phyloP scores from a whole-genome alignment of 2,888 invertebrate genomes.

The Rhagium mordax region DNA sequence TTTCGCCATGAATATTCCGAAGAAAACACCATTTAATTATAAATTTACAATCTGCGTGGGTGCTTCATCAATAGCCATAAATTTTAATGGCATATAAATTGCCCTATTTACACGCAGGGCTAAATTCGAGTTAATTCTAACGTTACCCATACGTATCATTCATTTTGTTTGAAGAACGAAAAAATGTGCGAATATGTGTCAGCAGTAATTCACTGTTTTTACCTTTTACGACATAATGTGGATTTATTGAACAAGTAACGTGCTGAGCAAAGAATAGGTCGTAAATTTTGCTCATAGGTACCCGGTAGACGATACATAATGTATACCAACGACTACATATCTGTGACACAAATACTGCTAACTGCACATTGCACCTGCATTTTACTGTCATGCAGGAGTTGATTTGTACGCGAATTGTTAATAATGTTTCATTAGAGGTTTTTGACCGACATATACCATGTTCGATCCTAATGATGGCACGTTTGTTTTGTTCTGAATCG shows the following conservation, averaged over 20 bases:
- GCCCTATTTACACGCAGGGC: not conserved
- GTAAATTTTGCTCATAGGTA: slow-evolving; percentile 45
- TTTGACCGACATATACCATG: not conserved
- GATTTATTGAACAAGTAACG: slow-evolving; percentile 56
- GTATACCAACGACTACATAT: not conserved
- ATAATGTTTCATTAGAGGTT: not conserved
- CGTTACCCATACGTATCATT: not conserved
- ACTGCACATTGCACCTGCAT: slow-evolving; percentile 1
- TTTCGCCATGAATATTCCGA: not conserved
- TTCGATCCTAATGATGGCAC: no score
- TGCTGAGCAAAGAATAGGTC: slow-evolving; percentile 48
- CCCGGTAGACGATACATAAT: slow-evolving; percentile 10
- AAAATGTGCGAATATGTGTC: slow-evolving; percentile 40
- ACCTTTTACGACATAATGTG: slow-evolving; percentile 52
- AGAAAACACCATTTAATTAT: not conserved
- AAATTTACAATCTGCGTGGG: not conserved
- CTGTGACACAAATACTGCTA: not conserved
- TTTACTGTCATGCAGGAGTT: slow-evolving; percentile 7
- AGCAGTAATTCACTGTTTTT: slow-evolving; percentile 45
- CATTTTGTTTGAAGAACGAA: slow-evolving; percentile 25
- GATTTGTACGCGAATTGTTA: slow-evolving; percentile 4
- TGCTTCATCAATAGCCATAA: not conserved
- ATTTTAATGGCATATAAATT: not conserved
- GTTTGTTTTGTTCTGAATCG: no score
- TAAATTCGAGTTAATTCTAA: not conserved